Base-by-base conservation (phyloP, 2,113 vertebrate species). In the Eupsittula cactorum region DNA sequence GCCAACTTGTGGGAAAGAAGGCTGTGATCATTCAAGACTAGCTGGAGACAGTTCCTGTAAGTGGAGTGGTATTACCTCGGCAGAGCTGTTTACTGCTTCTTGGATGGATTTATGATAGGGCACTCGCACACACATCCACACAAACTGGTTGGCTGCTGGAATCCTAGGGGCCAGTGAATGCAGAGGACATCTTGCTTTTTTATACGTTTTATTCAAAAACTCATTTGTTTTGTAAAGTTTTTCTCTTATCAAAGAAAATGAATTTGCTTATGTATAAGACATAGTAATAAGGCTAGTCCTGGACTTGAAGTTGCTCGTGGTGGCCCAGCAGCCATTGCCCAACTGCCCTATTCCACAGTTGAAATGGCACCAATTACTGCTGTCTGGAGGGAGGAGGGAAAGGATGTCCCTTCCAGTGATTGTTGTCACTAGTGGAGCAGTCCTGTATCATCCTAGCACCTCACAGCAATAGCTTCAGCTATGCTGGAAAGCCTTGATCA, bases 401-500 rank as follows among this genome's bases (percentile, higher is more conserved):
- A 60, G 44, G 35, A 42, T 10, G 0, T 49, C 18, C 13, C 52
- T 77, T 52, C 24, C 37, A 59, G 52, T 17, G 44, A 1, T 18
- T 23, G 11, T 4, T 57, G 46, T 21, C 69, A 41, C 33, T 46
- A 55, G 16, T 27, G 13, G 41, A 65, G 65, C 60, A 31, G 23
- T 46, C 33, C 19, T 80, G 29, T 76, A 59, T 46, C 50, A 39
- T 21, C 8, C 6, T 25, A 9, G 18, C 31, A 73, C 29, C 49
- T 62, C 33, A 1, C 10, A 33, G 39, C 63, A 47, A 27, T 10
- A 28, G 28, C 31, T 86, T 55, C 76, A 76, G 71, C 47, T 64
- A 3, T 3, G 5, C n/a, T 63, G 25, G 14, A 44, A 59, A 73
- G 71, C 5, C 23, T 59, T 37, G 24, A 16, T 25, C 1, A 0